Base-by-base conservation (phyloP, 1,140 invertebrate species). In the Ruditapes philippinarum region DNA sequence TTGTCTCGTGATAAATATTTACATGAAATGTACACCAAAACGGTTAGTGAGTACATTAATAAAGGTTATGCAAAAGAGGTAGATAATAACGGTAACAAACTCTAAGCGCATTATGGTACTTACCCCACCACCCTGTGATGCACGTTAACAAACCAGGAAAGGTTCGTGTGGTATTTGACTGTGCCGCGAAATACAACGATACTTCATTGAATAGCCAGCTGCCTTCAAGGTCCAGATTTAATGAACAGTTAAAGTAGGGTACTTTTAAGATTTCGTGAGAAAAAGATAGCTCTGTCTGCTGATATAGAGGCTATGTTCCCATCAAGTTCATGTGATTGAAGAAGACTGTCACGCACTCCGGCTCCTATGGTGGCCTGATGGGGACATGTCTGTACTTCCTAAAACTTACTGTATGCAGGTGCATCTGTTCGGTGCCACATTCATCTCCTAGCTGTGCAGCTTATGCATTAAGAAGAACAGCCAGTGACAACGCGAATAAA, bases 181-280 rank as follows among this genome's bases (percentile, higher is more conserved):
- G 89, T 70, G 54, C 82, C 22, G 60, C 70, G 22, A 54, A 45
- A 36, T 90, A 70, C 81, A 28, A 86, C 7, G 85, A 80, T 12
- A 54, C 25, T 1, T 85, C 73, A 28, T 87, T 89, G 40, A 92
- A 89, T 76, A 19, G 33, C 31, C 22, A 91, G n/a, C 60, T 86
- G n/a, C 5, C 65, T 90, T 25, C 82, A 86, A 51, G 94, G 94
- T 0, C 95, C 96, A 12, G 93, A 94, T 76, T 57, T 96, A 0
- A 95, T 96, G 91, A 93, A 60, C 65, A 89, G 78, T 62, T 28
- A 92, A 17, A 2, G 83, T 19, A 90, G 84, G 0, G 88, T 91
- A 7, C 85, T 93, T 0, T 31, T 89, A 0, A 40, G 89, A 5
- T 94, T 94, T 73, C 60, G 93, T 31, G 9, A 78, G 49, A 73